Evolutionary conservation across 1,140 invertebrate genomes (phyloP).

Genomic region (Philaenus spumarius): DNA sequence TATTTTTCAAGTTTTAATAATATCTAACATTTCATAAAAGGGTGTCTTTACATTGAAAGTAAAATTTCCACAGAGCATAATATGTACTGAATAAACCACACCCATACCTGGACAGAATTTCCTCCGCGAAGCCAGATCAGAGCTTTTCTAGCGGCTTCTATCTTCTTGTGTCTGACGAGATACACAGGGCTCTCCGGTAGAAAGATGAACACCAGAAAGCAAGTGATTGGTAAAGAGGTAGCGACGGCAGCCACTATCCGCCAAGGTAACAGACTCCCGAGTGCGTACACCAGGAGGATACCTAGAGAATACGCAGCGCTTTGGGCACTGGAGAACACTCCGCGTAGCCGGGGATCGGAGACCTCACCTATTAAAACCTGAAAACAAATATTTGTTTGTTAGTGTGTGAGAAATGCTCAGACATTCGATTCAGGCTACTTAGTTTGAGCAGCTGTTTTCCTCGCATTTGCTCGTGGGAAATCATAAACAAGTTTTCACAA

Average conservation of each 20-base stretch:
- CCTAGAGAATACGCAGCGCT: conserved; percentile 62
- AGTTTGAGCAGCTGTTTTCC: too few relatives aligned
- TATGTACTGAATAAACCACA: too few relatives aligned
- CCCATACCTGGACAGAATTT: conserved; percentile 32
- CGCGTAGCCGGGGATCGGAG: conserved; percentile 57
- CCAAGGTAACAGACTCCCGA: conserved; percentile 58
- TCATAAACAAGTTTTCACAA: too few relatives aligned
- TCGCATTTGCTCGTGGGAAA: too few relatives aligned
- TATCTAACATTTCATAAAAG: too few relatives aligned
- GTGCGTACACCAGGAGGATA: conserved; percentile 59
- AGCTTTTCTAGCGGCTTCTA: conserved; percentile 53
- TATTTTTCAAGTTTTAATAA: too few relatives aligned
- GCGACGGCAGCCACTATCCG: conserved; percentile 53
- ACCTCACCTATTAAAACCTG: conserved; percentile 59
- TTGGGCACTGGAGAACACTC: conserved; percentile 54
- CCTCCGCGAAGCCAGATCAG: conserved; percentile 59
- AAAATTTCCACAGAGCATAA: too few relatives aligned
- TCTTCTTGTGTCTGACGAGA: conserved; percentile 52
- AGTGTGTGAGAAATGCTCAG: too few relatives aligned
- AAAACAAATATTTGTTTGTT: too few relatives aligned
- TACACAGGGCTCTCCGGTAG: conserved; percentile 66
- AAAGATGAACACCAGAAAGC: conserved; percentile 49
- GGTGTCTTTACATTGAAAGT: too few relatives aligned
- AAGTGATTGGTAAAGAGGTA: conserved; percentile 49
- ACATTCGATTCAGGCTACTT: too few relatives aligned